Base-by-base conservation (phyloP, 1,140 invertebrate genomes). In the Drosophila teissieri region DNA sequence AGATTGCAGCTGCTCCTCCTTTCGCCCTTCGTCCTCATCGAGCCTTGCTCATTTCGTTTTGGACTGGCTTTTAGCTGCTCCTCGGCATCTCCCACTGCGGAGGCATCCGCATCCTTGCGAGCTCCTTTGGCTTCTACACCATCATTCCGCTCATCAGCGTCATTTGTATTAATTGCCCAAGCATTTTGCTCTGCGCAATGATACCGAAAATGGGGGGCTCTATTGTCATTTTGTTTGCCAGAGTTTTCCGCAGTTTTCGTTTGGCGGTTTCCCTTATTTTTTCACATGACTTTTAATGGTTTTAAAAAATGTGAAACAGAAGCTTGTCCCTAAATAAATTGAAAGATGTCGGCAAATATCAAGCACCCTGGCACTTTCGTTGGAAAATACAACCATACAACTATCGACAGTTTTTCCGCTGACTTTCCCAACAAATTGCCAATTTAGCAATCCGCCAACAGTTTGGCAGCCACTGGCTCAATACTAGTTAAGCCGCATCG, bases 101-200 rank as follows among this genome's bases (percentile, higher is more conserved):
- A 60, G 34, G 19, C 54, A 19, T 49, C 44, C 39, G 39, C 39
- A 62, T 70, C 74, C 34, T 42, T n/a, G 57, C 44, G 17, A 51
- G 57, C 57, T 68, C 19, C 70, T 45, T 24, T 39, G 44, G 40
- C 15, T 6, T 19, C 55, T 11, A 27, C 55, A 48, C 68, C 78
- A 86, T 79, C 78, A 78, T 77, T 62, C 52, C 76, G 65, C 84
- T 64, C 73, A 83, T 89, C 84, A 84, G 73, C 61, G 80, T 89
- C 84, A 89, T 89, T 89, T 89, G 77, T 89, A 89, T 89, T 89
- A 89, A 89, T 89, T 89, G 77, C 84, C 84, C 80, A 67, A 76
- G 54, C 85, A 84, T 83, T 89, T 89, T 86, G 70, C 72, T 67
- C 83, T 62, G 77, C 44, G 74, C 80, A 89, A 89, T 89, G 80